Percentiles rank a stretch among this genome's conserved stretches.
Evolutionary conservation across 2,888 invertebrate species (phyloP).

Genomic region (Oxyteleia sp.): DNA sequence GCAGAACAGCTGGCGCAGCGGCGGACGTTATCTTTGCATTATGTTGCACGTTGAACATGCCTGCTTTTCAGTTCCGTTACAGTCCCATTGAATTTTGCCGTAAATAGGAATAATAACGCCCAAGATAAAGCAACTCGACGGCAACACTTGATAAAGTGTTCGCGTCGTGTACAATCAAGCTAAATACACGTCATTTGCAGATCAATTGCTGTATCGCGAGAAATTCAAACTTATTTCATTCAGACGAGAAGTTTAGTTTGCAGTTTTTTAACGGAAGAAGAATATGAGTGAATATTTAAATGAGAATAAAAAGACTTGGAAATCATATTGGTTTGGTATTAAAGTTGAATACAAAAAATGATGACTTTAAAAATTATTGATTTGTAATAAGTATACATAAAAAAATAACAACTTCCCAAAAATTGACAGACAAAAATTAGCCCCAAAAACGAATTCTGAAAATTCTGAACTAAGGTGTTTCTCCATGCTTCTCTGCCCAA

Average conservation of each 20-base stretch:
- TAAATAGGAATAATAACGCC: constrained; percentile 61
- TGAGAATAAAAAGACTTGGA: no score
- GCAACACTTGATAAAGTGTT: constrained; percentile 26
- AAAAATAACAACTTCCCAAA: no score
- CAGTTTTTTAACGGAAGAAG: no score
- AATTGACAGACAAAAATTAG: no score
- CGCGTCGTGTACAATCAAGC: constrained; percentile 17
- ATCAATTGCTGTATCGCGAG: constrained; percentile 29
- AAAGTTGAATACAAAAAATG: no score
- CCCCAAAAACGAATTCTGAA: no score
- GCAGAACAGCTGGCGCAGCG: constrained; percentile 56
- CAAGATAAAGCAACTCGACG: constrained; percentile 37
- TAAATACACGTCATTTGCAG: constrained; percentile 51
- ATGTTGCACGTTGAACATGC: constrained; percentile 48
- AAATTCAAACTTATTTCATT: constrained; percentile 7
- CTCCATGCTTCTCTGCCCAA: no score
- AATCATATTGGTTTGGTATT: no score
- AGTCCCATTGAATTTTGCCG: constrained; percentile 59
- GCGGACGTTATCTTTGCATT: constrained; percentile 65
- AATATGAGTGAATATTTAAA: no score
- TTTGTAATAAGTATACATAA: no score
- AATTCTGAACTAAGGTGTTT: no score
- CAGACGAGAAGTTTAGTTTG: not conserved
- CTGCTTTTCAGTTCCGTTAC: constrained; percentile 65
- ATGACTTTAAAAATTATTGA: no score